Base-by-base conservation (phyloP, 2,888 invertebrate species). In the Zaprionus obscuricornis region DNA sequence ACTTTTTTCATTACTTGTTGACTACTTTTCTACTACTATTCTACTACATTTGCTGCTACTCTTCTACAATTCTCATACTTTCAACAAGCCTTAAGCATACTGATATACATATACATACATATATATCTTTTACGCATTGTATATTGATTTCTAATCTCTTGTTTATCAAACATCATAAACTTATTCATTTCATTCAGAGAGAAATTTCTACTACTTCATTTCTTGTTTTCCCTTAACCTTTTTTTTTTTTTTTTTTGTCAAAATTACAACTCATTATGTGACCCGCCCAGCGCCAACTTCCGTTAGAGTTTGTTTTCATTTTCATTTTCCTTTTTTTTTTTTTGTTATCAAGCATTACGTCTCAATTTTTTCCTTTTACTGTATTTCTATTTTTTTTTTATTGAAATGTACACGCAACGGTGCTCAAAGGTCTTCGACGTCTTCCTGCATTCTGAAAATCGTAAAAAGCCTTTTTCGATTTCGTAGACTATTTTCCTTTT, bases 341-440 rank as follows among this genome's bases (percentile, higher is more conserved):
- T 5, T 29, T 29, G 3, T 8, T 29, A 8, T 20, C 18, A 18
- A 14, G 66, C 66, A 59, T 69, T 69, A 57, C 51, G 45, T 58
- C 62, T 58, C 59, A 71, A 55, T 51, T 62, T 46, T 69, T 64
- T 50, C 27, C 49, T 47, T 43, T n/a, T n/a, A n/a, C n/a, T n/a
- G n/a, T n/a, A n/a, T n/a, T n/a, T n/a, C n/a, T n/a, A n/a, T 39
- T 24, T 49, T 71, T 65, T 67, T 74, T 71, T 57, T 68, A 76
- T 75, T 73, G 81, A 62, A 76, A 71, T 54, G 58, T 29, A 55
- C 77, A 75, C 83, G 83, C 76, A 73, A 70, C 51, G 34, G 13
- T 24, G 26, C 37, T 39, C n/a, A n/a, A n/a, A 43, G 50, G 46
- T 34, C 54, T 39, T 37, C 4, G 46, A 13, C 5, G n/a, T 24